Evolutionary conservation across 1,140 invertebrate species (phyloP).

Genomic region (Drosophila pseudoobscura): DNA sequence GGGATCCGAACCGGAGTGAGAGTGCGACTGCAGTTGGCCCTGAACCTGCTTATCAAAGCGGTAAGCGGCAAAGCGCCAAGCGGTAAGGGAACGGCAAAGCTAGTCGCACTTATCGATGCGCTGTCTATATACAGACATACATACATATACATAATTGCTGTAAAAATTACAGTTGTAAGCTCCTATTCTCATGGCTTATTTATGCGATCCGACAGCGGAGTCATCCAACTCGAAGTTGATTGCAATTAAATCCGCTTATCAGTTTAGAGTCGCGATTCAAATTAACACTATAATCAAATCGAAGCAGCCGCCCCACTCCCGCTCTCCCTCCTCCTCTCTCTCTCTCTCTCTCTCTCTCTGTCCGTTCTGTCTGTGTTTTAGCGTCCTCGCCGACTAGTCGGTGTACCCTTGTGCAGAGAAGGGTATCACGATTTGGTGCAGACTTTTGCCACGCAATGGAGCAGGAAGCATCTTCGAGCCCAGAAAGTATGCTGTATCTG

Average conservation of each 20-base stretch:
- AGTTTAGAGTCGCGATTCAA: constrained; percentile 64
- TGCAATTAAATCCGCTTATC: constrained; percentile 78
- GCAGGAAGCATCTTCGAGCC: too few species aligned
- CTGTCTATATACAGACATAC: constrained; percentile 36
- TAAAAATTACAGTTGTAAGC: constrained; percentile 74
- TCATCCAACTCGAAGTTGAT: constrained; percentile 52
- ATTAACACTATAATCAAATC: constrained; percentile 55
- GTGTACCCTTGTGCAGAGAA: neutral
- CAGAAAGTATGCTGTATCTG: too few species aligned
- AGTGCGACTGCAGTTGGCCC: constrained; percentile 35
- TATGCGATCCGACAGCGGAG: constrained; percentile 56
- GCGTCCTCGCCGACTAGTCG: constrained; percentile 54
- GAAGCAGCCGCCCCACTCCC: neutral
- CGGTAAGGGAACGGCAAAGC: constrained; percentile 29
- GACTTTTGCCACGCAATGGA: too few species aligned
- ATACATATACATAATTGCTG: constrained; percentile 54
- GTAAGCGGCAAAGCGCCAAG: constrained; percentile 16
- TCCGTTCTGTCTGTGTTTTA: constrained; percentile 14
- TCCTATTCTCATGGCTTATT: constrained; percentile 47
- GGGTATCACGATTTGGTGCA: too few species aligned
- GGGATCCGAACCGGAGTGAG: constrained; percentile 11
- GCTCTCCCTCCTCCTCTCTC: constrained; percentile 1
- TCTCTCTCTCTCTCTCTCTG: neutral
- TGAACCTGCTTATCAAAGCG: constrained; percentile 79
- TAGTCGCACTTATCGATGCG: constrained; percentile 44